These are phyloP conservation scores for Mesocricetus auratus DNA, from an alignment of 2,113 vertebrate genomes.

Conservation along the genomic window DNA sequence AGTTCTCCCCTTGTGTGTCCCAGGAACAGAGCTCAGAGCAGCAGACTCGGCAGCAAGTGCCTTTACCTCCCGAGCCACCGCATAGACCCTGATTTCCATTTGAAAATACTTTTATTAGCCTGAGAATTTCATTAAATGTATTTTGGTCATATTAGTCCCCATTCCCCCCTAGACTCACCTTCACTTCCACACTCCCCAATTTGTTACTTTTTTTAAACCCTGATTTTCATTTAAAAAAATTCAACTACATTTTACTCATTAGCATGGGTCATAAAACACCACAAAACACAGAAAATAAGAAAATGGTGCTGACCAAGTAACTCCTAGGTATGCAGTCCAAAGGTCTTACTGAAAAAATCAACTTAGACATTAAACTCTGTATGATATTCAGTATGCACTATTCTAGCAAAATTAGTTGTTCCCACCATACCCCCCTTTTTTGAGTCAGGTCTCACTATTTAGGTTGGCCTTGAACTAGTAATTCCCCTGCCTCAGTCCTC, in stretches of 20 bases:
- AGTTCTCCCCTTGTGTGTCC: background rate
- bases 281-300: background rate
- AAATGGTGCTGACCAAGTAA: background rate
- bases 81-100: background rate
- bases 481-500: background rate
- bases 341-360: slow-evolving; percentile 14
- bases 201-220: background rate
- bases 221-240: background rate
- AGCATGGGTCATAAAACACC: background rate
- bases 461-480: background rate
- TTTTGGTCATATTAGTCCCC: background rate
- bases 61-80: background rate
- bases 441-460: background rate
- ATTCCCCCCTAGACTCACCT: background rate
- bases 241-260: background rate
- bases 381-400: background rate
- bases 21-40: background rate
- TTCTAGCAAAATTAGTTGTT: background rate
- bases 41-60: background rate
- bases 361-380: background rate
- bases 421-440: too few species aligned
- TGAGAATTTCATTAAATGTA: background rate
- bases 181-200: background rate
- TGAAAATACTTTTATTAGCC: background rate
- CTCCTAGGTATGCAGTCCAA: background rate